These are phyloP conservation scores for Gandaritis pyraliata DNA, from an alignment of 2,888 invertebrate species.

Conservation along the genomic window DNA sequence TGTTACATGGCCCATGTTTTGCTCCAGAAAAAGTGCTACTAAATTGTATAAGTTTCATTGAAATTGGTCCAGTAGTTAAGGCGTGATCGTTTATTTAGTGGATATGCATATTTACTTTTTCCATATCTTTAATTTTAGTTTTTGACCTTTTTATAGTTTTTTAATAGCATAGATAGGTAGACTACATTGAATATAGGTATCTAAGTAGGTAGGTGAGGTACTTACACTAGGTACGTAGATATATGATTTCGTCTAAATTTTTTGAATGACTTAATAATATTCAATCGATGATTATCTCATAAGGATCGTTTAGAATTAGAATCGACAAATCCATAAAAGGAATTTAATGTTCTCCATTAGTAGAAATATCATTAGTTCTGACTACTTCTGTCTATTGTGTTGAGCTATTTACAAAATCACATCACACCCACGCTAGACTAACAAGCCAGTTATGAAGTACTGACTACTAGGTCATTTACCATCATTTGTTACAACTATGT, in stretches of 20 bases:
- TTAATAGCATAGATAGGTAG: too few species aligned
- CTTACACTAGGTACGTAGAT: too few species aligned
- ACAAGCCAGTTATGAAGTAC: not conserved
- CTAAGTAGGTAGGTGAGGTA: too few species aligned
- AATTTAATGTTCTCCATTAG: conserved; percentile 54
- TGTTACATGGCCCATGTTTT: too few species aligned
- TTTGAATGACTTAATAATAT: conserved; percentile 49
- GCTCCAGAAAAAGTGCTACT: too few species aligned
- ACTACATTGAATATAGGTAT: not conserved
- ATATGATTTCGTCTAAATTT: conserved; percentile 51
- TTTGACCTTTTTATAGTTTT: too few species aligned
- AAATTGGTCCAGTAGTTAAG: too few species aligned
- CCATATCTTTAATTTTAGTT: too few species aligned
- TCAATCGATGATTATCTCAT: conserved; percentile 45
- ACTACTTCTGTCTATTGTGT: conserved; percentile 34
- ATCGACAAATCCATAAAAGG: conserved; percentile 53
- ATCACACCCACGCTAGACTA: conserved; percentile 49
- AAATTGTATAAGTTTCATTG: too few species aligned
- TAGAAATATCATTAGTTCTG: conserved; percentile 52
- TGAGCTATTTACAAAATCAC: conserved; percentile 41
- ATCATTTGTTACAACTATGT: not conserved
- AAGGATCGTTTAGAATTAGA: conserved; percentile 53
- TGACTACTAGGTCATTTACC: not conserved
- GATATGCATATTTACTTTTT: too few species aligned
- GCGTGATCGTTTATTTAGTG: too few species aligned